These are phyloP conservation scores for Philotrypesis tridentata DNA, from an alignment of 1,140 invertebrate species.

Conservation along the genomic window DNA sequence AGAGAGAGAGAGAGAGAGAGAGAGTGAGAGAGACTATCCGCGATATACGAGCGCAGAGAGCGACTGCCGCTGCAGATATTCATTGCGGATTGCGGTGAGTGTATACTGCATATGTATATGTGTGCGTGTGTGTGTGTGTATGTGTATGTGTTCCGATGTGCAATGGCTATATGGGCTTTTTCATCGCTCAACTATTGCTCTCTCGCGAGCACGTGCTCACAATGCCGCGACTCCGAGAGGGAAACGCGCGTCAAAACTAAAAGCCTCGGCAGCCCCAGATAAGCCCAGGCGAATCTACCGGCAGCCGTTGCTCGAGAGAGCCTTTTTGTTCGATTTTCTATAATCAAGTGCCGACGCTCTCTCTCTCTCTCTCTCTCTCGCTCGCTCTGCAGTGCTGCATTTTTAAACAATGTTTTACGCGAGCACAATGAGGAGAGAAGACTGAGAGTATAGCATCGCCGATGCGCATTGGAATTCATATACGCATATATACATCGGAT, in stretches of 20 bases:
- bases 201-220: not conserved
- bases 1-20: not conserved
- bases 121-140: no score
- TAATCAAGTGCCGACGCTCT: conserved; percentile 20
- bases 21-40: not conserved
- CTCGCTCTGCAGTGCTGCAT: not conserved
- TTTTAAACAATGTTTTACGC: conserved; percentile 48
- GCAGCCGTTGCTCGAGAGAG: not conserved
- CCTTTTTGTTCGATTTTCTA: conserved; percentile 51
- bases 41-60: not conserved
- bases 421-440: conserved; percentile 31
- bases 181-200: conserved; percentile 31
- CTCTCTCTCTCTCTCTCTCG: not conserved
- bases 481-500: no score
- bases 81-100: conserved; percentile 18
- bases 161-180: conserved; percentile 14
- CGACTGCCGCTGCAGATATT: not conserved
- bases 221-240: conserved; percentile 16
- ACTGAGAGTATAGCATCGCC: no score
- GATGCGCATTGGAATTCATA: conserved; percentile 1
- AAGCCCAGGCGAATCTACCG: conserved; percentile 42
- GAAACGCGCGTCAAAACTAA: conserved; percentile 50
- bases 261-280: conserved; percentile 43
- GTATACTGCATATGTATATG: not conserved
- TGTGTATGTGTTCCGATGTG: not conserved